These are phyloP conservation scores for Meiosimyza decipiens DNA, from an alignment of 2,888 invertebrate species.

Conservation along the genomic window DNA sequence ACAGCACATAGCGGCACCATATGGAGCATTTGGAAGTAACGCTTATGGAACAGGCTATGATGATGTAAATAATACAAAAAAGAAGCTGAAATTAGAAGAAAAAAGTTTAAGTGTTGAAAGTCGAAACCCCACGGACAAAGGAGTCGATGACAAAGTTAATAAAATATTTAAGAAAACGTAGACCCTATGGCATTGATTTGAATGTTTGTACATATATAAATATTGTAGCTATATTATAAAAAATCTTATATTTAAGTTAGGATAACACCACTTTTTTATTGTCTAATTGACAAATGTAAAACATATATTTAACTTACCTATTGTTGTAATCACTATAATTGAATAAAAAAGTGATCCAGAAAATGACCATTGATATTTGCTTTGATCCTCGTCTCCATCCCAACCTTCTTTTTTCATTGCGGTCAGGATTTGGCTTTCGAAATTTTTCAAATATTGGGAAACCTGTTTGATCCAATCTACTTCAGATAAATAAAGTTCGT, in stretches of 20 bases:
- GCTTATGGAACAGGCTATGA: conserved; percentile 49
- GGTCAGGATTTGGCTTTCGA: conserved; percentile 78
- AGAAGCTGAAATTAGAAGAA: conserved; percentile 47
- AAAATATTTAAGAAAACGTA: conserved; percentile 48
- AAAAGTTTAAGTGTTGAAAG: conserved; percentile 52
- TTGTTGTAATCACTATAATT: conserved; percentile 95
- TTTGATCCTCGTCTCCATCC: conserved; percentile 81
- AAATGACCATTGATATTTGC: conserved; percentile 83
- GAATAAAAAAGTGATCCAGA: conserved; percentile 93
- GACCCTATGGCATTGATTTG: no score
- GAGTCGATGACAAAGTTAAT: conserved; percentile 54
- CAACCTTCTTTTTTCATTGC: conserved; percentile 91
- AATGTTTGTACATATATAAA: no score
- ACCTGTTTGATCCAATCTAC: conserved; percentile 85
- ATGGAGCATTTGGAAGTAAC: background rate
- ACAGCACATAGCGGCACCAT: no score
- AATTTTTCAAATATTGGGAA: conserved; percentile 71
- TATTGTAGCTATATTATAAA: background rate
- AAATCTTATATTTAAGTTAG: no score
- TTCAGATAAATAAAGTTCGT: conserved; percentile 72
- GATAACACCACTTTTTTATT: no score
- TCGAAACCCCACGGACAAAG: conserved; percentile 35
- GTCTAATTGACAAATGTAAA: no score
- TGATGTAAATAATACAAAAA: conserved; percentile 44
- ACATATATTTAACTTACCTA: conserved; percentile 74